These are phyloP conservation scores for Drosophila santomea DNA, from an alignment of 1,140 invertebrate species.

Conservation along the genomic window DNA sequence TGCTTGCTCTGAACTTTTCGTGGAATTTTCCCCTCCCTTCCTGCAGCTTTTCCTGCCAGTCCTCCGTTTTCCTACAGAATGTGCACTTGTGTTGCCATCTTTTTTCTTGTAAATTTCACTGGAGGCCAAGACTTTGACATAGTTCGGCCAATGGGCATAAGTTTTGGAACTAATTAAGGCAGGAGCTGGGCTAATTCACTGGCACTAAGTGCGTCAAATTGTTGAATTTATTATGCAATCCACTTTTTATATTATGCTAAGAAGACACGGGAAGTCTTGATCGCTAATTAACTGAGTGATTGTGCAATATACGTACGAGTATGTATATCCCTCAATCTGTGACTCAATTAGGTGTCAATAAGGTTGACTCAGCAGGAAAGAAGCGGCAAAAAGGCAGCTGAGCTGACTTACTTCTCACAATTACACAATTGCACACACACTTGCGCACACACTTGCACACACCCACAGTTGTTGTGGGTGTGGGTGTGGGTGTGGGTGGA, in stretches of 20 bases:
- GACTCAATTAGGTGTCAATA: slow-evolving; percentile 71
- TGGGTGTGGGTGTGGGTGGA: not conserved
- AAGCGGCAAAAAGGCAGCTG: not conserved
- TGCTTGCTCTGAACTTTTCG: slow-evolving; percentile 24
- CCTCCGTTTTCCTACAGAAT: not conserved
- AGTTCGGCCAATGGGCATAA: slow-evolving; percentile 22
- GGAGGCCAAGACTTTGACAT: slow-evolving; percentile 11
- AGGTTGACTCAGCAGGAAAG: slow-evolving; percentile 27
- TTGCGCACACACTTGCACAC: slow-evolving; percentile 22
- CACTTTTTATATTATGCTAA: not conserved
- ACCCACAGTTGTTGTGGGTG: not conserved
- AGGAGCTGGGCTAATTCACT: slow-evolving; percentile 25
- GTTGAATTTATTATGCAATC: not conserved
- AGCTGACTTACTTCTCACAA: slow-evolving; percentile 54
- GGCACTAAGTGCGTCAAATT: slow-evolving; percentile 19
- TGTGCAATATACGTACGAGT: too few species aligned
- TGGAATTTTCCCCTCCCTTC: slow-evolving; percentile 2
- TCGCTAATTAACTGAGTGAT: slow-evolving; percentile 10
- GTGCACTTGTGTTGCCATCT: slow-evolving; percentile 1
- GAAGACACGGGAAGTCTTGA: not conserved
- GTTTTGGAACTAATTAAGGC: slow-evolving; percentile 18
- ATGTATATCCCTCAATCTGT: slow-evolving; percentile 2
- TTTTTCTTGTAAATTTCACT: not conserved
- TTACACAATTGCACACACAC: slow-evolving; percentile 44
- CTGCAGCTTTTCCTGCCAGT: not conserved